Evolutionary conservation across 2,113 vertebrate species (phyloP).

Genomic region (Halcyon malimbica): DNA sequence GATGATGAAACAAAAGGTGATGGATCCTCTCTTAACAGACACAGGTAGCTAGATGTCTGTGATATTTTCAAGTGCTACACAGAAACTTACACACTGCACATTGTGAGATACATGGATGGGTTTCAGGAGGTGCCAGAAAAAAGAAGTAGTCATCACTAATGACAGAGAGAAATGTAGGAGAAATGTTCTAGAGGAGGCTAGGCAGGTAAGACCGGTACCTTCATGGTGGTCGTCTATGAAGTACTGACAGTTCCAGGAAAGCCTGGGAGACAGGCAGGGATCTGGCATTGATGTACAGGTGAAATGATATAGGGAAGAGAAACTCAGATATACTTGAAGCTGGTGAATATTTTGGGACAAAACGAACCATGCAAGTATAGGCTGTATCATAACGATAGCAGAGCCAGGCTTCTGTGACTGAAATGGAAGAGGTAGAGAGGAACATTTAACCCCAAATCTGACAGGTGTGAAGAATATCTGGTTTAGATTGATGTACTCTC

Average conservation of each 20-base stretch:
- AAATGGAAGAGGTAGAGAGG: neutral
- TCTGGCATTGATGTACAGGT: neutral
- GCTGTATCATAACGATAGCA: neutral
- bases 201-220: neutral
- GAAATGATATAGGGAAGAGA: neutral
- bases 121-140: neutral
- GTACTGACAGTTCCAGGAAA: neutral
- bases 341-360: neutral
- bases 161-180: neutral
- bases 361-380: neutral
- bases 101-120: neutral
- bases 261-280: neutral
- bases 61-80: neutral
- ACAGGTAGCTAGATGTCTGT: neutral
- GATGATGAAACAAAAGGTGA: neutral
- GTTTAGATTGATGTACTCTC: neutral
- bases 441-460: neutral
- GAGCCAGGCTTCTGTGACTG: neutral
- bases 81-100: neutral
- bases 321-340: neutral
- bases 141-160: neutral
- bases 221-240: neutral
- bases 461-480: neutral
- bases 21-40: neutral
- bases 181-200: neutral